A percentile compares a stretch with the other conserved stretches of the same genome.
Conservation (phyloP, 2,797 vertebrate species). For the Characodon lateralis region DNA sequence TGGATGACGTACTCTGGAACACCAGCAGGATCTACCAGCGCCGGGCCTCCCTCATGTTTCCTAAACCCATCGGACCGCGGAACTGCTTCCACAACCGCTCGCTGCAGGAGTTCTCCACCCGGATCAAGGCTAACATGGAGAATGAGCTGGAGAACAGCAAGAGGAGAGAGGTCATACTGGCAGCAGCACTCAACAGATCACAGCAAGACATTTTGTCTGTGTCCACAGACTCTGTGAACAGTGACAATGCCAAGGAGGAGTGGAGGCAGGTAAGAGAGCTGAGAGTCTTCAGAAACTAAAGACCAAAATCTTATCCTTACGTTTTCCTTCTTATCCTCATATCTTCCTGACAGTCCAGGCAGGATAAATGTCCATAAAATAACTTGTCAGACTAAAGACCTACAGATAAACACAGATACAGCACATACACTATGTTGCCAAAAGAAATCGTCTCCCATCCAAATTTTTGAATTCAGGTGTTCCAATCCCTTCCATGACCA, state of each 20-base stretch:
- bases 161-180: slow-evolving; percentile 56
- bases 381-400: background rate
- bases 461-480: no score
- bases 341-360: background rate
- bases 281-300: background rate
- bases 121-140: slow-evolving; percentile 64
- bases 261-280: slow-evolving; percentile 84
- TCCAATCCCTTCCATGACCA: no score
- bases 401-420: background rate
- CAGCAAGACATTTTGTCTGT: slow-evolving; percentile 5
- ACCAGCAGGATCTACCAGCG: slow-evolving; percentile 56
- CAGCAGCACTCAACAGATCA: background rate
- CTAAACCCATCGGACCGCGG: slow-evolving; percentile 50
- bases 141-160: slow-evolving; percentile 74
- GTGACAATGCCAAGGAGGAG: slow-evolving; percentile 69
- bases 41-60: slow-evolving; percentile 58
- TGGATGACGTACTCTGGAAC: slow-evolving; percentile 53
- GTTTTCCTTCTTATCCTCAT: background rate
- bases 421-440: no score
- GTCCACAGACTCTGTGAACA: slow-evolving; percentile 43
- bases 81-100: slow-evolving; percentile 74
- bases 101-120: slow-evolving; percentile 76
- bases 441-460: no score
- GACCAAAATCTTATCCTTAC: background rate
- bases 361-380: background rate